phyloP scores from a whole-genome alignment of 2,888 invertebrate species.

The Caenorhabditis drosophilae region DNA sequence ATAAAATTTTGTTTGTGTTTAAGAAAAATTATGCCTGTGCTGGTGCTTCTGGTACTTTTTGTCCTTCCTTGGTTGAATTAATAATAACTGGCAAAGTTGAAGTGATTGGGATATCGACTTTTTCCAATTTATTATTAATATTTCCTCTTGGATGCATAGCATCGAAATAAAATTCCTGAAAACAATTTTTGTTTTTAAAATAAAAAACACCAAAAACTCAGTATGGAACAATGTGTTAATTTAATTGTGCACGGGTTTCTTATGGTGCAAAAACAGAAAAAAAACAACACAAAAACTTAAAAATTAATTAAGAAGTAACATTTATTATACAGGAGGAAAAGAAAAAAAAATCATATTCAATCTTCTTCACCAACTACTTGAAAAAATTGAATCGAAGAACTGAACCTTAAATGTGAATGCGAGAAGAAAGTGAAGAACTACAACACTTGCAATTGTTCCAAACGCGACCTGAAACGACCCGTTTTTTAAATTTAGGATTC shows the following conservation, averaged over 20 bases:
- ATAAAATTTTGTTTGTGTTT: too few species aligned
- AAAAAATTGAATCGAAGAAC: conserved; percentile 31
- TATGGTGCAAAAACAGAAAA: too few species aligned
- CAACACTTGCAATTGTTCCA: conserved; percentile 76
- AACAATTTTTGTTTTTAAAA: conserved; percentile 5
- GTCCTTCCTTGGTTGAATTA: neutral
- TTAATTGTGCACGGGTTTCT: too few species aligned
- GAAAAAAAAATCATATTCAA: too few species aligned
- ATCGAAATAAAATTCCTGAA: conserved; percentile 61
- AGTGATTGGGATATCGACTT: neutral
- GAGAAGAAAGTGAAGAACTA: conserved; percentile 81
- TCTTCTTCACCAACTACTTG: too few species aligned
- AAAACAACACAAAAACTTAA: too few species aligned
- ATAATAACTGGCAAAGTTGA: neutral
- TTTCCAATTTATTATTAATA: neutral
- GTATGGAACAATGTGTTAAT: too few species aligned
- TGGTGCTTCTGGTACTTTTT: conserved; percentile 8
- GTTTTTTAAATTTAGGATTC: neutral
- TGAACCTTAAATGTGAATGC: conserved; percentile 83
- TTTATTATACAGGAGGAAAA: too few species aligned
- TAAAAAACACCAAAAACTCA: neutral
- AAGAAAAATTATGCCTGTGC: conserved; percentile 1
- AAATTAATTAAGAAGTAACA: too few species aligned
- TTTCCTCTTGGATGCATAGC: conserved; percentile 42
- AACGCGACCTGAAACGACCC: conserved; percentile 74